Evolutionary conservation across 2,113 vertebrate species (phyloP).

Genomic region (Saccopteryx leptura): DNA sequence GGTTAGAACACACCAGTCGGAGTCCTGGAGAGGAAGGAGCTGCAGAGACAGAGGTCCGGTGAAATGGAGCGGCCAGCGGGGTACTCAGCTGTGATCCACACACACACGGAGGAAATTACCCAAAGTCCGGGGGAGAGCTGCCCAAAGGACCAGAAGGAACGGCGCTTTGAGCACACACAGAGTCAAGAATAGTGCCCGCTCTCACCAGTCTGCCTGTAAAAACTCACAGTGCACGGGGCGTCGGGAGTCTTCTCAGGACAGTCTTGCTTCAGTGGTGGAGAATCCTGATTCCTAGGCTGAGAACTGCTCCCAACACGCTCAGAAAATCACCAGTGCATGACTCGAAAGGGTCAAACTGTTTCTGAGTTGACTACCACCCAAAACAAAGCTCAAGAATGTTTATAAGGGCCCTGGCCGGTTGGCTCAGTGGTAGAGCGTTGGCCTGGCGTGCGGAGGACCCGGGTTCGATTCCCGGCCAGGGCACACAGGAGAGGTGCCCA

Average conservation of each 20-base stretch:
- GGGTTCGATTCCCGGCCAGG: no score
- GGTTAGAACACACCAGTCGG: neutral
- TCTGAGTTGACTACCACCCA: neutral
- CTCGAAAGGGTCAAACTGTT: neutral
- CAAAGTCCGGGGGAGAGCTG: neutral
- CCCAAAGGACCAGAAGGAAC: neutral
- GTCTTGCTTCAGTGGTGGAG: neutral
- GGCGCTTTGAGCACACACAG: accelerated
- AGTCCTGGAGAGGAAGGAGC: neutral
- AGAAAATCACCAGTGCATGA: neutral
- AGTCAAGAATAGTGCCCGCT: neutral
- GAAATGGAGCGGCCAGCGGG: accelerated
- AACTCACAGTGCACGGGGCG: no score
- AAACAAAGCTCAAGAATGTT: neutral
- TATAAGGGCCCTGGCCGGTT: no score
- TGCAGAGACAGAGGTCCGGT: neutral
- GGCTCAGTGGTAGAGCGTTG: no score
- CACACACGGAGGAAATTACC: neutral
- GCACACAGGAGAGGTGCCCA: no score
- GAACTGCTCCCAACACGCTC: neutral
- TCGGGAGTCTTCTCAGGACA: neutral
- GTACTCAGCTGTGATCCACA: neutral
- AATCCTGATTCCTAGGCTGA: neutral
- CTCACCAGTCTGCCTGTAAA: neutral
- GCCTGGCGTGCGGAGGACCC: no score